Base-by-base conservation (phyloP, 1,140 invertebrate species). In the Aleiodes sp. region DNA sequence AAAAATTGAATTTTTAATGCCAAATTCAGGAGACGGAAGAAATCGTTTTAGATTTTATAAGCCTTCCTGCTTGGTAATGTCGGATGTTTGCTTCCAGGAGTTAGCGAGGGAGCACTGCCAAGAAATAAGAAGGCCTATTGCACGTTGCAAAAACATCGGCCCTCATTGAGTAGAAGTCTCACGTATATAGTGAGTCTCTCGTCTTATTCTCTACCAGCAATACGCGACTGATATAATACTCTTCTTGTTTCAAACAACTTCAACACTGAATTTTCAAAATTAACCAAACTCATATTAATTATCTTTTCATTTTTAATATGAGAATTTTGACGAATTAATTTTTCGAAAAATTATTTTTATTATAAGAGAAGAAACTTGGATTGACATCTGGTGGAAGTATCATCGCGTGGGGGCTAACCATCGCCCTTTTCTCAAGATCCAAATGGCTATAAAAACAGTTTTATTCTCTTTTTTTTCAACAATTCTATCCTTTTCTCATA, bases 141-240 rank as follows among this genome's bases (percentile, higher is more conserved):
- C 65, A 76, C 82, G 75, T 83, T 78, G 79, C 75, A 78, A 85
- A 84, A 85, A 84, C 80, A 81, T 82, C 76, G 76, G 67, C 76
- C 78, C 37, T 26, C 46, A 35, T 59, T 61, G 39, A 61, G 29
- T 29, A 46, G 41, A 43, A 56, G 8, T 26, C 7, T 56, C 21
- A 28, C 43, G 28, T 65, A 65, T 33, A 16, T 21, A 10, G 33
- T 41, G 14, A 7, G 19, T 64, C 4, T 33, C 7, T 19, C 33
- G 21, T 65, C 26, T 65, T 14, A 10, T 12, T 33, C 24, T 65
- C 14, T 52, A n/a, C n/a, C 28, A 29, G 12, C 28, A 19, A 52
- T 26, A 14, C 29, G 21, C 9, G 8, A 29, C 26, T 65, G 41
- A 9, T 31, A 10, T 31, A 26, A 29, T 39, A 46, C 39, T 46